These are phyloP conservation scores for Leptopilina clavipes DNA, from an alignment of 1,140 invertebrate genomes.

Conservation along the genomic window DNA sequence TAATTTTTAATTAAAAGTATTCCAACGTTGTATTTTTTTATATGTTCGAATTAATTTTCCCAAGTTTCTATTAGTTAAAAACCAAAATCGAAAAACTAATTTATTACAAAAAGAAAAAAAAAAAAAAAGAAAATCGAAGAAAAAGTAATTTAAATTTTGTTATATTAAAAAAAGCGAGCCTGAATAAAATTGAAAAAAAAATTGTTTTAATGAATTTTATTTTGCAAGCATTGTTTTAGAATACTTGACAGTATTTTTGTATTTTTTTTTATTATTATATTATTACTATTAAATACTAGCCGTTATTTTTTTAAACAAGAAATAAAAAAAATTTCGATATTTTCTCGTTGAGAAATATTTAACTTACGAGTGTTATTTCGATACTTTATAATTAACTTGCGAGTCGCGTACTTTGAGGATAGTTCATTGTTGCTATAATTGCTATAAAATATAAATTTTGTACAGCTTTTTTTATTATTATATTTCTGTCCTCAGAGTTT, in stretches of 20 bases:
- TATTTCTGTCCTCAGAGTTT: background rate
- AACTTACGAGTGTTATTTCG: slow-evolving; percentile 17
- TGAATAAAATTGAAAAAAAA: slow-evolving; percentile 2
- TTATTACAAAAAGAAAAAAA: background rate
- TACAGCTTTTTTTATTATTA: slow-evolving; percentile 26
- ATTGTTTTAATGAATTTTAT: background rate
- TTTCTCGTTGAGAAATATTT: background rate
- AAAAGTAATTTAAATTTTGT: slow-evolving; percentile 2
- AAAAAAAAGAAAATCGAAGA: background rate
- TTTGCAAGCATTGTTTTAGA: background rate
- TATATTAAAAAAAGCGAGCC: background rate
- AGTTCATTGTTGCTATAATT: slow-evolving; percentile 8
- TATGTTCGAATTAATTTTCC: background rate
- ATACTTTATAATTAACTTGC: slow-evolving; percentile 27
- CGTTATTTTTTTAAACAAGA: background rate
- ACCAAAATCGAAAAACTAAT: background rate
- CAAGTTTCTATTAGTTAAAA: background rate
- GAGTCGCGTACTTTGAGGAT: slow-evolving; percentile 9
- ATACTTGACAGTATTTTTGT: background rate
- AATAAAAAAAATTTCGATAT: background rate
- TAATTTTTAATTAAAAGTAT: background rate
- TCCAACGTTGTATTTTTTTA: background rate
- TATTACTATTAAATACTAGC: background rate
- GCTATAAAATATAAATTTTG: slow-evolving; percentile 29
- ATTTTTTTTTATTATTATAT: background rate